Conservation (phyloP, 1,140 invertebrate species). For the Camponotus floridanus region DNA sequence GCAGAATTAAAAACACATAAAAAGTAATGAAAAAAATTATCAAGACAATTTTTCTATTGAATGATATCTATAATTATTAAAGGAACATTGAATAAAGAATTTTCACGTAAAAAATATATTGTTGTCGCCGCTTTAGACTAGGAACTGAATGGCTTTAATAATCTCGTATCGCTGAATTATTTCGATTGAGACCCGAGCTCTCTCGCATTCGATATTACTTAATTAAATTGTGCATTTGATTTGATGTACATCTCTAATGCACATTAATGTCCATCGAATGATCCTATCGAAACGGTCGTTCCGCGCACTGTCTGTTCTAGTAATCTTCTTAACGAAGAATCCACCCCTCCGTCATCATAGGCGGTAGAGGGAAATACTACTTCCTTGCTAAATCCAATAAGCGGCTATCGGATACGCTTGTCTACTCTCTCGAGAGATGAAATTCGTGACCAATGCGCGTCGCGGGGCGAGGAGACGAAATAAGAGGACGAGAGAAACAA, state of each 20-base stretch:
- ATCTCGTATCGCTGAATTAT: conserved; percentile 34
- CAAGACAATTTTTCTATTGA: neutral
- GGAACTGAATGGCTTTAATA: conserved; percentile 29
- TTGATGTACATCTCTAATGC: conserved; percentile 57
- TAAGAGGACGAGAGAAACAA: conserved; percentile 59
- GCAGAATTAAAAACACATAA: no score
- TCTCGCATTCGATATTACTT: conserved; percentile 45
- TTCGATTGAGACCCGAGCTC: neutral
- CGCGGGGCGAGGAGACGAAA: neutral
- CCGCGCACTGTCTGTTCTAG: conserved; percentile 23
- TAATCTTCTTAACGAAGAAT: conserved; percentile 76
- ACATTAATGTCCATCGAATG: conserved; percentile 57
- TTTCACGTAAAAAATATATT: neutral
- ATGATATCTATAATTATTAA: neutral
- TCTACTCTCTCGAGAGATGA: conserved; percentile 75
- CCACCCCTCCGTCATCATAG: conserved; percentile 48
- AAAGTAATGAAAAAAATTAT: neutral
- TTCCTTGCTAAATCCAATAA: conserved; percentile 73
- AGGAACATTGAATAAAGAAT: neutral
- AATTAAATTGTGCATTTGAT: conserved; percentile 61
- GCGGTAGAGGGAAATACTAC: conserved; percentile 34
- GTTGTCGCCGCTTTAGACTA: no score
- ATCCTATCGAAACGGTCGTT: neutral
- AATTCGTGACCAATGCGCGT: conserved; percentile 66
- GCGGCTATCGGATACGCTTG: conserved; percentile 76